A percentile compares a stretch with the other conserved stretches of the same genome.
Conservation (phyloP, 2,797 vertebrate genomes). For the Pipistrellus kuhlii region DNA sequence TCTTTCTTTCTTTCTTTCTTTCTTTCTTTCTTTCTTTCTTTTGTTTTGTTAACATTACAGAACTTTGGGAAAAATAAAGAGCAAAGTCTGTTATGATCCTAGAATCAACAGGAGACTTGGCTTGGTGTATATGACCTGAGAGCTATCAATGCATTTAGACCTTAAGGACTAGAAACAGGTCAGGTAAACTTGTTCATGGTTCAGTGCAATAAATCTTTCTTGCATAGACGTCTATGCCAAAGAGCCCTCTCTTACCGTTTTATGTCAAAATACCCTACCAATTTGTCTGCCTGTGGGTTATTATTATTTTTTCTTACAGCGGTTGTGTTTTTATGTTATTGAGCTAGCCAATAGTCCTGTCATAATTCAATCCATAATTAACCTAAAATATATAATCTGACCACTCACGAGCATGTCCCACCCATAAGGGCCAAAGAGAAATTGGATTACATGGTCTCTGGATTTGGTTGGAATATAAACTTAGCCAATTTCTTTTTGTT, state of each 20-base stretch:
- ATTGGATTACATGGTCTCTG: neutral
- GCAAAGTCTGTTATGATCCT: neutral
- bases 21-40: neutral
- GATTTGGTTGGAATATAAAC: slow-evolving; percentile 22
- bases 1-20: neutral
- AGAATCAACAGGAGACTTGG: neutral
- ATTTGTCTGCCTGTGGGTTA: slow-evolving; percentile 7
- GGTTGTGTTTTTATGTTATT: neutral
- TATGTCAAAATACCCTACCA: slow-evolving; percentile 4
- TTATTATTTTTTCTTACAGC: neutral
- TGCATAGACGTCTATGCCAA: neutral
- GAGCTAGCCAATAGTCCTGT: neutral
- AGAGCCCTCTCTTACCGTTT: slow-evolving; percentile 36
- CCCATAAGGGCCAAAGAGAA: slow-evolving; percentile 23
- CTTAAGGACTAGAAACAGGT: neutral
- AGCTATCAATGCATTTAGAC: neutral
- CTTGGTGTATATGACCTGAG: neutral
- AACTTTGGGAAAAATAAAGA: slow-evolving; percentile 53
- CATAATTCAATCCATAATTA: neutral
- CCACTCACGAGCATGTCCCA: neutral
- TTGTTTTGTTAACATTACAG: neutral
- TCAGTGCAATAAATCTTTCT: neutral
- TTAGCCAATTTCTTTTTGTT: slow-evolving; percentile 40
- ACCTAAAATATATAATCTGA: neutral
- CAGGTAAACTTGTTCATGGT: neutral